Percentiles rank a stretch among this genome's conserved stretches.
Conservation (phyloP, 2,888 invertebrate species). For the Idaea aversata region DNA sequence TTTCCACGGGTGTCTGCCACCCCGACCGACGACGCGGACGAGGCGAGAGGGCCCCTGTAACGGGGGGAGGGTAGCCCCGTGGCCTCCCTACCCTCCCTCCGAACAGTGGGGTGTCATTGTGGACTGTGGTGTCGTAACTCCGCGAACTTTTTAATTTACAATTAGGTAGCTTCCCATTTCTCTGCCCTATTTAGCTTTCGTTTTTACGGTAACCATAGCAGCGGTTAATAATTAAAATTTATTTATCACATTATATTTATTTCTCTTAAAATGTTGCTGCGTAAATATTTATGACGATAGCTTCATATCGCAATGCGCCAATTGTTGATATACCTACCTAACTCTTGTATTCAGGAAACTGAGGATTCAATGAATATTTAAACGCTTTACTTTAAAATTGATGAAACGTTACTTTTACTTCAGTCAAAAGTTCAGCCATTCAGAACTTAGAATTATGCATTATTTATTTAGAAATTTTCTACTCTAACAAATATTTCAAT, state of each 20-base stretch:
- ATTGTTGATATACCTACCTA: background rate
- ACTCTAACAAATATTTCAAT: too few relatives aligned
- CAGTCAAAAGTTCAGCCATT: background rate
- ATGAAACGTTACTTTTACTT: background rate
- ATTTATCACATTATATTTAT: conserved; percentile 63
- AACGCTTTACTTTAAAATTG: background rate
- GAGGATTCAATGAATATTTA: background rate
- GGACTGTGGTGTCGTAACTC: conserved; percentile 81
- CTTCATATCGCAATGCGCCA: conserved; percentile 5
- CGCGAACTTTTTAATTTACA: conserved; percentile 81
- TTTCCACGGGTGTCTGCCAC: conserved; percentile 73
- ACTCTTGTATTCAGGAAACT: background rate
- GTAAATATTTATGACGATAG: conserved; percentile 40
- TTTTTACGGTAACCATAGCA: conserved; percentile 71
- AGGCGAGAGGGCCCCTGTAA: conserved; percentile 27
- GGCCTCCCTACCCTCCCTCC: conserved; percentile 35
- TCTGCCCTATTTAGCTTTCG: conserved; percentile 80
- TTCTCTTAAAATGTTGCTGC: conserved; percentile 49
- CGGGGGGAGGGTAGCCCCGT: conserved; percentile 32
- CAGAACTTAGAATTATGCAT: background rate
- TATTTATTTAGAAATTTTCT: too few relatives aligned
- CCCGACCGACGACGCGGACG: conserved; percentile 40
- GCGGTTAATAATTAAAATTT: conserved; percentile 75
- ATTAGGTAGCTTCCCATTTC: conserved; percentile 81
- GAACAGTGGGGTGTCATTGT: conserved; percentile 72